These are phyloP conservation scores for Pterocles gutturalis DNA, from an alignment of 2,113 vertebrate species.

Conservation along the genomic window DNA sequence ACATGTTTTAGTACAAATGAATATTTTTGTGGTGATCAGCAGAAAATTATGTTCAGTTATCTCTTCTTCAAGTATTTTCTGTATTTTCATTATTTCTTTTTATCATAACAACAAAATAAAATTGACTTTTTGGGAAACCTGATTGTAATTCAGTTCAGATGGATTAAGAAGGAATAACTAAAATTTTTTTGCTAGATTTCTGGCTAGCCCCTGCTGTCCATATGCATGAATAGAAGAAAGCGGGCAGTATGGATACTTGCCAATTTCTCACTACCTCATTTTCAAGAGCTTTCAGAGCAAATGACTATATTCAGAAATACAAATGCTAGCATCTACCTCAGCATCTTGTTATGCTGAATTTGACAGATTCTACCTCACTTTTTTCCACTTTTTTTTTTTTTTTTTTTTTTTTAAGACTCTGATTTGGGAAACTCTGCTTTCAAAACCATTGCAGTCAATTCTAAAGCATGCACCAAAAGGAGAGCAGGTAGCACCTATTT, in stretches of 20 bases:
- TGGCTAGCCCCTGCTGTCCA: neutral
- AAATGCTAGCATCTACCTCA: neutral
- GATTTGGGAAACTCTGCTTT: neutral
- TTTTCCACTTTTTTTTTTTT: neutral
- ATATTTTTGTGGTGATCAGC: neutral
- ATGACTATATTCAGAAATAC: neutral
- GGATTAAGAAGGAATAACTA: neutral
- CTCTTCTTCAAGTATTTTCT: neutral
- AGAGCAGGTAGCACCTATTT: neutral
- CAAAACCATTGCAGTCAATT: neutral
- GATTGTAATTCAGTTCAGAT: neutral
- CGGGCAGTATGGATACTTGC: neutral
- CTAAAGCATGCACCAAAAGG: neutral
- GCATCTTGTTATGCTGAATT: neutral
- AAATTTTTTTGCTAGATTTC: neutral
- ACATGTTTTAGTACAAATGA: neutral
- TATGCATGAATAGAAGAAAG: neutral
- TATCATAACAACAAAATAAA: neutral
- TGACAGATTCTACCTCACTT: neutral
- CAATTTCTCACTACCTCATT: neutral
- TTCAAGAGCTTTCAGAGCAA: slow-evolving; percentile 35
- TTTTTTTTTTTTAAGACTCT: neutral
- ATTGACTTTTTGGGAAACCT: neutral
- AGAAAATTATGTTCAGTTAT: neutral
- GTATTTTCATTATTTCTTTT: neutral